A percentile compares a stretch with the other conserved stretches of the same genome.
Evolutionary conservation across 2,797 vertebrate genomes (phyloP).

Genomic region (Spizella passerina): DNA sequence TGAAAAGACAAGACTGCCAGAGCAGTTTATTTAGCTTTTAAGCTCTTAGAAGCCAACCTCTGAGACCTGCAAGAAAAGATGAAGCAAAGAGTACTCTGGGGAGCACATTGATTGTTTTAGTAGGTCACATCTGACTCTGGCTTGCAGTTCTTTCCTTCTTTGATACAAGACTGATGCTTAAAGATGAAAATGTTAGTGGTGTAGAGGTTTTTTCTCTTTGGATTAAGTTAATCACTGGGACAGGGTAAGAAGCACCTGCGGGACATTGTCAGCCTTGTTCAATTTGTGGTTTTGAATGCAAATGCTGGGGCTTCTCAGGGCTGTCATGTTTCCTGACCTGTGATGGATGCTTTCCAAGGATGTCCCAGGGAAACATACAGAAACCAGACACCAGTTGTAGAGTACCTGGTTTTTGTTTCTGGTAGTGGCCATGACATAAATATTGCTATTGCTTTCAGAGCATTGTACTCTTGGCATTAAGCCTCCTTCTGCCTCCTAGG

Average conservation of each 20-base stretch:
- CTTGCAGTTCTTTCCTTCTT: neutral
- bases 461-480: neutral
- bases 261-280: neutral
- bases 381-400: neutral
- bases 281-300: fast-evolving
- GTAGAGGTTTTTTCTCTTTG: neutral
- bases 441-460: neutral
- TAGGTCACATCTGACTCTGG: neutral
- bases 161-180: neutral
- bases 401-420: neutral
- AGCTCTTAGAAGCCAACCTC: neutral
- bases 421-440: neutral
- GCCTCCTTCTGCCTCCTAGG: neutral
- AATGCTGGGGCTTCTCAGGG: neutral
- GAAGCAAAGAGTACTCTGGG: neutral
- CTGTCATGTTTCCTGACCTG: neutral
- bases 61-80: neutral
- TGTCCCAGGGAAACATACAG: neutral
- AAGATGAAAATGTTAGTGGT: neutral
- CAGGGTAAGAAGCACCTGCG: neutral
- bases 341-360: neutral
- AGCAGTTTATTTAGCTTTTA: neutral
- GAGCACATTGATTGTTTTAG: neutral
- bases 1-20: neutral
- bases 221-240: neutral